Evolutionary conservation across 2,113 vertebrate genomes (phyloP), one percentile per base, ranked within the genome.

Genomic region (Mystacornis crossleyi): DNA sequence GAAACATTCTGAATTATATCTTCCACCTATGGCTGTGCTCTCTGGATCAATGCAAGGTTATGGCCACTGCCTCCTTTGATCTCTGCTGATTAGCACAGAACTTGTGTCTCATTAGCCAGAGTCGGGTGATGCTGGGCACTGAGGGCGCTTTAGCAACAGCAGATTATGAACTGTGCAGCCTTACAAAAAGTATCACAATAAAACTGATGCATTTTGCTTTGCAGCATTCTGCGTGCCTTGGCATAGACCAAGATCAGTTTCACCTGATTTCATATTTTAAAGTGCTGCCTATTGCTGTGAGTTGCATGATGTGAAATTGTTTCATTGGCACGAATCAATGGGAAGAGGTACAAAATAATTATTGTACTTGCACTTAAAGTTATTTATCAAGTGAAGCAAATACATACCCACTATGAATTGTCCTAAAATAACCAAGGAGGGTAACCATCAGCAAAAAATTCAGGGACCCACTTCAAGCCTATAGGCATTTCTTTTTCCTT

Each of bases 41-140:
- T n/a, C 33, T 55, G 72, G 65, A 92, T 91, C 77, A 78, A 55
- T 55, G 55, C 23, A 43, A 78, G 83, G 65, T 82, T 87, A 84
- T 47, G n/a, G 57, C 42, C 69, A 60, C 60, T n/a, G 31, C 53
- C n/a, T 88, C 66, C 45, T 90, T 65, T 79, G 78, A 80, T 92
- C 70, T 69, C 86, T 72, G 81, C 60, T 60, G 45, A 79, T 82
- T 50, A 86, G 78, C 66, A 65, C 62, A 82, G 66, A n/a, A 42
- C 62, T 87, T 82, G 40, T 3, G 53, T 61, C 45, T 92, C 57
- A 80, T 88, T 72, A 95, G 38, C 45, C 80, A 67, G 65, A 92
- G 18, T 0, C 0, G 0, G 29, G 57, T 48, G 55, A 60, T 42
- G 61, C 53, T 2, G 2, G 31, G 31, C 25, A 34, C 14, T 43